phyloP scores from a whole-genome alignment of 2,888 invertebrate genomes.

The Mechanitis mazaeus region DNA sequence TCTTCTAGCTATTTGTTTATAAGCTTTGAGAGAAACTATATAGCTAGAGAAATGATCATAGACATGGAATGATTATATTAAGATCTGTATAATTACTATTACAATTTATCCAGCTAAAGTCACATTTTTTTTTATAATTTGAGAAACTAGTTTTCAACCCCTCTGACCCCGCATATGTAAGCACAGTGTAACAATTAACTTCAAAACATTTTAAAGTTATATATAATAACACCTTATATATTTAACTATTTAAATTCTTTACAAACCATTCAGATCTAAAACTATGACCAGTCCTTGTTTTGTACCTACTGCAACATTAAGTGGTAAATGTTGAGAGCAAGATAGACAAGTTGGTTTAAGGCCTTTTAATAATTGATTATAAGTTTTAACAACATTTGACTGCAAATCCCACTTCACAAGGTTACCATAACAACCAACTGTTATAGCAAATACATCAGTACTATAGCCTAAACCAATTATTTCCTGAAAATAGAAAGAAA shows the following conservation, averaged over 20 bases:
- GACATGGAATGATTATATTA: too few relatives aligned
- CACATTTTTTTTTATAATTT: too few relatives aligned
- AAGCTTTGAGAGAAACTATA: too few relatives aligned
- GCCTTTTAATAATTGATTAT: conserved; percentile 42
- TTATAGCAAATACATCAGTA: conserved; percentile 60
- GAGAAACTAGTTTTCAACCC: too few relatives aligned
- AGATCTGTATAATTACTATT: too few relatives aligned
- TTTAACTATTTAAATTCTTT: background rate
- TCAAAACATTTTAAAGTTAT: too few relatives aligned
- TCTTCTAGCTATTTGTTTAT: too few relatives aligned
- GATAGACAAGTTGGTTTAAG: conserved; percentile 57
- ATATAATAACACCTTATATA: too few relatives aligned
- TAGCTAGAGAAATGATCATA: too few relatives aligned
- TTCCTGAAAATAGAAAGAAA: conserved; percentile 44
- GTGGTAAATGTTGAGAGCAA: conserved; percentile 52
- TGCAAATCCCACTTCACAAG: conserved; percentile 72
- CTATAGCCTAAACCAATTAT: conserved; percentile 66
- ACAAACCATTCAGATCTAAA: conserved; percentile 56
- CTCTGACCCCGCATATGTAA: too few relatives aligned
- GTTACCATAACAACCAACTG: conserved; percentile 65
- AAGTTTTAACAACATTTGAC: conserved; percentile 64
- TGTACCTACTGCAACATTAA: conserved; percentile 64
- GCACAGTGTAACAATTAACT: too few relatives aligned
- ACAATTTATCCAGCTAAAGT: too few relatives aligned
- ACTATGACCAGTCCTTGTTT: conserved; percentile 67